A percentile compares a stretch with the other conserved stretches of the same genome.
Evolutionary conservation across 2,888 invertebrate genomes (phyloP).

Genomic region (Beris morrisii): DNA sequence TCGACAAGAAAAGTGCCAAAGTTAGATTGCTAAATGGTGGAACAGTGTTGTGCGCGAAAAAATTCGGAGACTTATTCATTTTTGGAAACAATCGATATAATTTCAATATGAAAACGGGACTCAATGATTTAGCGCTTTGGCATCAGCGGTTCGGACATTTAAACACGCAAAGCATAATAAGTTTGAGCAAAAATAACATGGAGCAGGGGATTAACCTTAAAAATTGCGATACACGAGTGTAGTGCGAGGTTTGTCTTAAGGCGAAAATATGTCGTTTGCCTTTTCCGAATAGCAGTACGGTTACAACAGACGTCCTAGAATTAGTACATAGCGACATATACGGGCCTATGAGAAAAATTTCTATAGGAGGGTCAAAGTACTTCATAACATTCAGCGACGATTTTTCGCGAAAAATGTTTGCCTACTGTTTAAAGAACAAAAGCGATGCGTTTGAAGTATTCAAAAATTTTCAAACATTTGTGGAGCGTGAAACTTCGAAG

Average conservation of each 20-base stretch:
- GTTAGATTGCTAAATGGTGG: not conserved
- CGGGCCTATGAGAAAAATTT: conserved; percentile 37
- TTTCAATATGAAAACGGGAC: not conserved
- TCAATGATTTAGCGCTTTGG: not conserved
- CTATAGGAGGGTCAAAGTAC: conserved; percentile 36
- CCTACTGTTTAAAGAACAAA: conserved; percentile 39
- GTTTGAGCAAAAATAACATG: conserved; percentile 2
- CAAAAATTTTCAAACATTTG: conserved; percentile 35
- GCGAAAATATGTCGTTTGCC: too few relatives aligned
- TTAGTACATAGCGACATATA: conserved; percentile 37
- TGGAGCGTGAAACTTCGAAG: conserved; percentile 35
- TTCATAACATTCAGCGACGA: conserved; percentile 41
- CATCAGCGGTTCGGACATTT: conserved; percentile 16
- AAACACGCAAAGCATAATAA: not conserved
- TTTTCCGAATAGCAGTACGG: too few relatives aligned
- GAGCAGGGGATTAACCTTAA: not conserved
- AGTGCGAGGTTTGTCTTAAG: too few relatives aligned
- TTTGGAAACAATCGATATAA: not conserved
- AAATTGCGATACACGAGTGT: not conserved
- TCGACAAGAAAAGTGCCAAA: not conserved
- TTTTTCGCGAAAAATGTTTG: conserved; percentile 30
- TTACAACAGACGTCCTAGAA: conserved; percentile 7
- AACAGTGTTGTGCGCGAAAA: conserved; percentile 2
- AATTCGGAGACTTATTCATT: conserved; percentile 1
- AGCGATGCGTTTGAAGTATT: conserved; percentile 38